phyloP scores from a whole-genome alignment of 2,888 invertebrate genomes.

The Brassicogethes aeneus region DNA sequence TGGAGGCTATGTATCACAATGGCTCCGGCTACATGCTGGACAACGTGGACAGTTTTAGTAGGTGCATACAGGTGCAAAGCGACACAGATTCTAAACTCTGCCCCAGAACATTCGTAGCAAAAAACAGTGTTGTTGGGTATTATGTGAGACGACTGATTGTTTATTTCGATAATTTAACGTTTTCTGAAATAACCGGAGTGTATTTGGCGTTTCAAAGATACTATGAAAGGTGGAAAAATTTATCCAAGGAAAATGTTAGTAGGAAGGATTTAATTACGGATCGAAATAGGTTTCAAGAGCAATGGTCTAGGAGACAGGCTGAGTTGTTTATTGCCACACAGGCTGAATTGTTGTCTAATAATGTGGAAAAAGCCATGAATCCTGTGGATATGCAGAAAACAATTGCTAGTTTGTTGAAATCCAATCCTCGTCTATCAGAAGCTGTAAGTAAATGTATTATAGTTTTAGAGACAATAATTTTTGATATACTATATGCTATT shows the following conservation, averaged over 20 bases:
- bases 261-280: neutral
- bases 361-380: slow-evolving; percentile 69
- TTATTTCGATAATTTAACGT: slow-evolving; percentile 73
- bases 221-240: slow-evolving; percentile 37
- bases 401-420: slow-evolving; percentile 61
- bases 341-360: slow-evolving; percentile 69
- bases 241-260: neutral
- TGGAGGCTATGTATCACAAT: slow-evolving; percentile 50
- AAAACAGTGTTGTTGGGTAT: slow-evolving; percentile 62
- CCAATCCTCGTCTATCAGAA: slow-evolving; percentile 73
- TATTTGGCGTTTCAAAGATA: slow-evolving; percentile 64
- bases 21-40: slow-evolving; percentile 39
- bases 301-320: slow-evolving; percentile 82
- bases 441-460: slow-evolving; percentile 51
- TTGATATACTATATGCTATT: too few relatives aligned
- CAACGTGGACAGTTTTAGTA: slow-evolving; percentile 30
- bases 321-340: slow-evolving; percentile 84
- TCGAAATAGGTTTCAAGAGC: slow-evolving; percentile 38
- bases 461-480: slow-evolving; percentile 5
- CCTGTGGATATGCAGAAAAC: slow-evolving; percentile 69
- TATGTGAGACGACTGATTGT: slow-evolving; percentile 75
- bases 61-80: slow-evolving; percentile 20
- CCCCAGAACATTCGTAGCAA: slow-evolving; percentile 41
- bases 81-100: slow-evolving; percentile 16
- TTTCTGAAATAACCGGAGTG: slow-evolving; percentile 70